Evolutionary conservation across 2,888 invertebrate genomes (phyloP).

Genomic region (Plemyria rubiginata): DNA sequence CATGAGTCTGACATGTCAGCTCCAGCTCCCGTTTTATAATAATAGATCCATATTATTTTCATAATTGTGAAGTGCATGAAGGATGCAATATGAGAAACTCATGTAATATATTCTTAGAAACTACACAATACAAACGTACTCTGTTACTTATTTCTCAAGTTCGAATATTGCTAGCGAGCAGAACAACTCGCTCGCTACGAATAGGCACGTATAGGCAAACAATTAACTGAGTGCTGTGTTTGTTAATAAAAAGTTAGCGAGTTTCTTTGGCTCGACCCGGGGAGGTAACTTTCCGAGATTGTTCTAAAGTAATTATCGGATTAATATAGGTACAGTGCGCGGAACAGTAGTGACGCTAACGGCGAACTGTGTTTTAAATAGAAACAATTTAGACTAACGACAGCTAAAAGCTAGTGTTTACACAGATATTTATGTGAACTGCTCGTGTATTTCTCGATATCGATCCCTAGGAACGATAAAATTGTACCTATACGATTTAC

Average conservation of each 20-base stretch:
- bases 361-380: constrained; percentile 70
- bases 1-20: too few relatives aligned
- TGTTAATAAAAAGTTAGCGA: constrained; percentile 70
- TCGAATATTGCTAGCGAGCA: neutral
- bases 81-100: neutral
- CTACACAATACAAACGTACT: constrained; percentile 9
- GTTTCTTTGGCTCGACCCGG: constrained; percentile 63
- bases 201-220: constrained; percentile 60
- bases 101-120: constrained; percentile 15
- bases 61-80: too few relatives aligned
- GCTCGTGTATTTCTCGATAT: too few relatives aligned
- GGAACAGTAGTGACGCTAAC: constrained; percentile 56
- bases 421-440: neutral
- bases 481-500: too few relatives aligned
- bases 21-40: too few relatives aligned
- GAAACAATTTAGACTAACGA: constrained; percentile 79
- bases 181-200: constrained; percentile 32
- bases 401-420: neutral
- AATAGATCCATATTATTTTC: too few relatives aligned
- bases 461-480: too few relatives aligned
- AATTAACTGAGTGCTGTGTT: constrained; percentile 71
- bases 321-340: constrained; percentile 69
- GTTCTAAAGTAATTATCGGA: constrained; percentile 83
- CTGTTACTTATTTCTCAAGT: constrained; percentile 36
- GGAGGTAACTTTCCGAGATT: constrained; percentile 73